phyloP scores from a whole-genome alignment of 2,888 invertebrate genomes.

The Dicycla oo region DNA sequence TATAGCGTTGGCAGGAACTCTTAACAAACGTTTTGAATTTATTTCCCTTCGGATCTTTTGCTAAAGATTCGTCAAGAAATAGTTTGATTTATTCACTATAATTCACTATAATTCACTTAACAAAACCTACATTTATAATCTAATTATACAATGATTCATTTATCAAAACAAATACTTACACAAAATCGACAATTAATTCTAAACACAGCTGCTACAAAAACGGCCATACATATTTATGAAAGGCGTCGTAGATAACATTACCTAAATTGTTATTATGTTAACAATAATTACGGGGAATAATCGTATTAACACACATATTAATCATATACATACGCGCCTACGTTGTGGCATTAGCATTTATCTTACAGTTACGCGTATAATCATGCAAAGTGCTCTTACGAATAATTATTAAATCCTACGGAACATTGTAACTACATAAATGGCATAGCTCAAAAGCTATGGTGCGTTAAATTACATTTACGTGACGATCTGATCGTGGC shows the following conservation, averaged over 20 bases:
- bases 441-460: conserved; percentile 58
- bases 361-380: conserved; percentile 53
- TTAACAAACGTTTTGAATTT: not conserved
- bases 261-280: conserved; percentile 51
- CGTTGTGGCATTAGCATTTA: conserved; percentile 60
- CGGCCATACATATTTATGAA: conserved; percentile 39
- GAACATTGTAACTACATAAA: conserved; percentile 54
- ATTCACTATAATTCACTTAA: not conserved
- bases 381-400: conserved; percentile 66
- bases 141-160: conserved; percentile 9
- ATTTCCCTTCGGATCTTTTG: not conserved
- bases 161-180: conserved; percentile 24
- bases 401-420: conserved; percentile 65
- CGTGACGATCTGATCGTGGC: conserved; percentile 42
- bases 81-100: not conserved
- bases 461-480: conserved; percentile 59
- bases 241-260: conserved; percentile 36
- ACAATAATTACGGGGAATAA: conserved; percentile 58
- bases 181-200: conserved; percentile 42
- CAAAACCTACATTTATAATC: not conserved
- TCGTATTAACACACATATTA: conserved; percentile 60
- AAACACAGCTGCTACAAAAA: conserved; percentile 36
- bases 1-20: not conserved
- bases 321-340: conserved; percentile 46
- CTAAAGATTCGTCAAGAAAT: not conserved